phyloP scores from a whole-genome alignment of 2,888 invertebrate species.

The Scaptomyza polygonia region DNA sequence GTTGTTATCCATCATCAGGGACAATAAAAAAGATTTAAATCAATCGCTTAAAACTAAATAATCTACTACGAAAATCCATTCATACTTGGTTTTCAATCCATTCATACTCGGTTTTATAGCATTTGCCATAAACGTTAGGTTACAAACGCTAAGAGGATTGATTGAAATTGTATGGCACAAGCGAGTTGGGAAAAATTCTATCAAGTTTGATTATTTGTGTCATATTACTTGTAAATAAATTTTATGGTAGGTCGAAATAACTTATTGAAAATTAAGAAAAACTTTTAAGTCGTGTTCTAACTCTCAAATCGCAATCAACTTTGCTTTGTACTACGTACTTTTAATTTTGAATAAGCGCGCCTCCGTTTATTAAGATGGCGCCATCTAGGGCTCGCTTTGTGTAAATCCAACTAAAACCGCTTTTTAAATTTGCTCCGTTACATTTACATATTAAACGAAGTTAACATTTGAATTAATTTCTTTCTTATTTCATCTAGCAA shows the following conservation, averaged over 20 bases:
- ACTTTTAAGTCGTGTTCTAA: not conserved
- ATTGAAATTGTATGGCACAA: not conserved
- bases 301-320: not conserved
- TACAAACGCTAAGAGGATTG: not conserved
- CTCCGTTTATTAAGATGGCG: too few species aligned
- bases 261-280: too few species aligned
- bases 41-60: not conserved
- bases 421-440: not conserved
- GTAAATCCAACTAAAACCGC: not conserved
- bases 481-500: too few species aligned
- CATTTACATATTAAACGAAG: too few species aligned
- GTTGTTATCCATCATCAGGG: constrained; percentile 45
- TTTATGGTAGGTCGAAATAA: too few species aligned
- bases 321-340: not conserved
- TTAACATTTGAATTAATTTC: not conserved
- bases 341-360: constrained; percentile 1
- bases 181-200: not conserved
- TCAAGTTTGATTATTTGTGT: not conserved
- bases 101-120: too few species aligned
- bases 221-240: not conserved
- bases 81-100: too few species aligned
- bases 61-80: too few species aligned
- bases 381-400: constrained; percentile 17
- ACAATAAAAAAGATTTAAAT: not conserved
- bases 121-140: not conserved